Evolutionary conservation across 1,140 invertebrate genomes (phyloP).

Genomic region (Triops cancriformis): DNA sequence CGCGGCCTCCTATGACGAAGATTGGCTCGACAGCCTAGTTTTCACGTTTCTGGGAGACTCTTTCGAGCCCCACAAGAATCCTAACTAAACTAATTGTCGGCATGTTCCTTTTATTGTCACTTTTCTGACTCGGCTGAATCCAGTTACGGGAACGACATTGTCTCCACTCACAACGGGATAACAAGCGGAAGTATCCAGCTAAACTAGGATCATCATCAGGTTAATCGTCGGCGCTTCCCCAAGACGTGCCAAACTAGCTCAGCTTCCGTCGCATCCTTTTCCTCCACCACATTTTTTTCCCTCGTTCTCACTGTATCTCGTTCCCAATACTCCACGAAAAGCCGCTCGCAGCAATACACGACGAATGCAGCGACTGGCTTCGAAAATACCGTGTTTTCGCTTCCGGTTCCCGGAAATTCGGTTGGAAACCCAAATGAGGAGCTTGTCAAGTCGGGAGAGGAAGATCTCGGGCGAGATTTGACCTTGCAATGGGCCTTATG

Average conservation of each 20-base stretch:
- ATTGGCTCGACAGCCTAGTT: slow-evolving; percentile 4
- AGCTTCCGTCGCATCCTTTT: background rate
- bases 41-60: background rate
- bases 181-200: slow-evolving; percentile 6
- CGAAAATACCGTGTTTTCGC: background rate
- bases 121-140: background rate
- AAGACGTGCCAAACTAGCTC: background rate
- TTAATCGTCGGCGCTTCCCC: slow-evolving; percentile 4
- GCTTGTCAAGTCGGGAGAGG: background rate
- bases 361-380: background rate
- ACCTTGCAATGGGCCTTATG: slow-evolving; percentile 9
- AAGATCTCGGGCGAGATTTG: background rate
- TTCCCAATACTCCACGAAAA: background rate
- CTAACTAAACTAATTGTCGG: background rate
- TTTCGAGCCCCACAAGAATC: background rate
- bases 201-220: slow-evolving; percentile 10
- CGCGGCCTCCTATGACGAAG: background rate
- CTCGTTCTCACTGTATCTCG: too few species aligned
- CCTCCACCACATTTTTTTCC: background rate
- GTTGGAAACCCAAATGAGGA: background rate
- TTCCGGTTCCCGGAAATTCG: background rate
- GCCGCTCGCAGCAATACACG: background rate
- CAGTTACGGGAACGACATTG: background rate
- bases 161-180: background rate
- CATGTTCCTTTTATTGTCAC: background rate